Evolutionary conservation across 2,888 invertebrate genomes (phyloP).

Genomic region (Dastarcus helophoroides): DNA sequence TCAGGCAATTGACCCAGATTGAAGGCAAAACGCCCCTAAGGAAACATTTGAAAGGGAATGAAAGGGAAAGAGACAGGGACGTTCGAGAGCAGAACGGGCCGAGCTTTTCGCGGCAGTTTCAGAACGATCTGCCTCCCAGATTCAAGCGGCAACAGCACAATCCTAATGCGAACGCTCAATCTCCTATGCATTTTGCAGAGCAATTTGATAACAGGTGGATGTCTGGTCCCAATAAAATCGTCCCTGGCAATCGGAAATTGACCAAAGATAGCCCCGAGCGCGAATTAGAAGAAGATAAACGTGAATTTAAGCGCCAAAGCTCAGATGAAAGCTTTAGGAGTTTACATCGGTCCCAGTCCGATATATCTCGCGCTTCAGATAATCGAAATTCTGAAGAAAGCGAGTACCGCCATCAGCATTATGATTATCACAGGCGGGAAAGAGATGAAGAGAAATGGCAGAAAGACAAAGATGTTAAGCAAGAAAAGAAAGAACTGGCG

Average conservation of each 20-base stretch:
- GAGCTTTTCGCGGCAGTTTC: constrained; percentile 63
- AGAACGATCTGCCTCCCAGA: constrained; percentile 74
- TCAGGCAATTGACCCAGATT: constrained; percentile 35
- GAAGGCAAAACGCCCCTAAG: constrained; percentile 29
- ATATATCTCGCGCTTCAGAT: constrained; percentile 23
- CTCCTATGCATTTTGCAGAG: constrained; percentile 20
- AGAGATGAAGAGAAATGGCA: constrained; percentile 15
- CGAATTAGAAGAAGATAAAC: constrained; percentile 25
- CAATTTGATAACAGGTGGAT: constrained; percentile 19
- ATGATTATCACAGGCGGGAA: constrained; percentile 17
- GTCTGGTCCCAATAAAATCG: constrained; percentile 11
- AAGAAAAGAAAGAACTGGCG: constrained; percentile 25
- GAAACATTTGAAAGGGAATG: constrained; percentile 27
- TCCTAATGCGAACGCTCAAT: constrained; percentile 26
- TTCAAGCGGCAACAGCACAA: constrained; percentile 63
- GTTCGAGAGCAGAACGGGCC: constrained; percentile 39
- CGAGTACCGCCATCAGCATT: constrained; percentile 25
- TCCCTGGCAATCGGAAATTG: constrained; percentile 13
- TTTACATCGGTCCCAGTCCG: constrained; percentile 24
- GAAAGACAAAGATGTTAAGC: constrained; percentile 9
- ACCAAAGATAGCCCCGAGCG: constrained; percentile 22
- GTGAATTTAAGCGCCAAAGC: constrained; percentile 28
- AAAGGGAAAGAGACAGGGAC: constrained; percentile 23
- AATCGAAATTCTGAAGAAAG: constrained; percentile 34
- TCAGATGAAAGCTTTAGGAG: constrained; percentile 29